Base-by-base conservation (phyloP, 2,797 vertebrate genomes). In the Geotria australis region DNA sequence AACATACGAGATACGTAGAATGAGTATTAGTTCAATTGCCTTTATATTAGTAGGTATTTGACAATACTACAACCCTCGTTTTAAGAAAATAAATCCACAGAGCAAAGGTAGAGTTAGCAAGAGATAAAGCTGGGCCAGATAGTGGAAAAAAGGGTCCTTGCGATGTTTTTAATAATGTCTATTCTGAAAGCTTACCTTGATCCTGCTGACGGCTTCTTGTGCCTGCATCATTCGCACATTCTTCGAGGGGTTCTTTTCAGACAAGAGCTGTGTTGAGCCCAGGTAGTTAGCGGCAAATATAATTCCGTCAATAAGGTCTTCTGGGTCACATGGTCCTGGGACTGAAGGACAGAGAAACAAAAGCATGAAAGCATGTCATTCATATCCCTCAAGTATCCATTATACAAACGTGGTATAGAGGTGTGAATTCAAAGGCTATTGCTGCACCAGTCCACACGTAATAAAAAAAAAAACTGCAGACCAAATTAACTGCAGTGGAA, bases 161-260 rank as follows among this genome's bases (percentile, higher is more conserved):
- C 24, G 4, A 24, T 38, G 24, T 38, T 38, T 38, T 38, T 4
- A 38, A 38, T 24, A 38, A 38, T 38, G 38, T 24, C 5, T 38
- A 38, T 38, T 38, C 24, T 38, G 38, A 38, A 24, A 38, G 12
- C n/a, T 81, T 78, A 95, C 91, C 89, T 95, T 96, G 67, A 98
- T 84, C 59, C 89, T 76, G 69, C 85, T 94, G 63, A 98, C 89
- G 0, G 91, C 89, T 66, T 98, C 91, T 66, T 98, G 91, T 1
- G 91, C 91, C 67, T 98, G 91, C 85, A 94, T 86, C 91, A 96
- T 98, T 2, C 91, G 71, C 64, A 96, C 85, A 75, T 91, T 96
- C 68, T 95, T 96, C 68, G 91, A 96, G 1, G 89, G 91, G 68
- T 95, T 98, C 59, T 88, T 77, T 69, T 98, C 91, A 0, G 91